phyloP scores from a whole-genome alignment of 2,888 invertebrate genomes.

The Neoscelio sp. region DNA sequence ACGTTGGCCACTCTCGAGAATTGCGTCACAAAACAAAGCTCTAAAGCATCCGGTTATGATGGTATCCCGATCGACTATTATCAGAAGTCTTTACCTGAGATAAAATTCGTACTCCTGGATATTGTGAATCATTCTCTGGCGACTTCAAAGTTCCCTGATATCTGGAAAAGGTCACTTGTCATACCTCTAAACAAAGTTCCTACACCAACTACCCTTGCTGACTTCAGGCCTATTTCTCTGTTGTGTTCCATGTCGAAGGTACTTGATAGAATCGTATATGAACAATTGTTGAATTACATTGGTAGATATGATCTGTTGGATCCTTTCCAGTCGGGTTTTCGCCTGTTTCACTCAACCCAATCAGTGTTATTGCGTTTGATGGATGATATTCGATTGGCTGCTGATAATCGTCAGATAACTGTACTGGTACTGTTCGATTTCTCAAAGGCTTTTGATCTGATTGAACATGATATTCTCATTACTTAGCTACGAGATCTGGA shows the following conservation, averaged over 20 bases:
- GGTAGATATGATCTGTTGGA: not conserved
- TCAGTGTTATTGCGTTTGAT: not conserved
- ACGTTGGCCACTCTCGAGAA: no score
- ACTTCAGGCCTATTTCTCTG: slow-evolving; percentile 12
- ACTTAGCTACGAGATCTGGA: not conserved
- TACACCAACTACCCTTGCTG: not conserved
- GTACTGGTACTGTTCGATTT: slow-evolving; percentile 24
- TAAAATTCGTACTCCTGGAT: no score
- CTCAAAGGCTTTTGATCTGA: slow-evolving; percentile 11
- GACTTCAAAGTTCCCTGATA: not conserved
- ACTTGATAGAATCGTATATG: not conserved
- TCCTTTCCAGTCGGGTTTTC: slow-evolving; percentile 17
- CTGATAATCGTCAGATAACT: not conserved
- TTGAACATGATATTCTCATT: slow-evolving; percentile 2
- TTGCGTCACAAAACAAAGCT: not conserved
- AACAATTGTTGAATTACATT: not conserved
- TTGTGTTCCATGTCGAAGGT: slow-evolving; percentile 5
- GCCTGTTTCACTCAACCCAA: not conserved
- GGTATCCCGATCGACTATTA: not conserved
- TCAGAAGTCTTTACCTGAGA: not conserved
- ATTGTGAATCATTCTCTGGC: not conserved
- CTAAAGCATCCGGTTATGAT: not conserved
- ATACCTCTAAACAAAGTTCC: not conserved
- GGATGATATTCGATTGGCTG: slow-evolving; percentile 6
- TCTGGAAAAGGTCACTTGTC: not conserved